These are phyloP conservation scores for Pogonocherus hispidulus DNA, from an alignment of 2,888 invertebrate species.

Conservation along the genomic window DNA sequence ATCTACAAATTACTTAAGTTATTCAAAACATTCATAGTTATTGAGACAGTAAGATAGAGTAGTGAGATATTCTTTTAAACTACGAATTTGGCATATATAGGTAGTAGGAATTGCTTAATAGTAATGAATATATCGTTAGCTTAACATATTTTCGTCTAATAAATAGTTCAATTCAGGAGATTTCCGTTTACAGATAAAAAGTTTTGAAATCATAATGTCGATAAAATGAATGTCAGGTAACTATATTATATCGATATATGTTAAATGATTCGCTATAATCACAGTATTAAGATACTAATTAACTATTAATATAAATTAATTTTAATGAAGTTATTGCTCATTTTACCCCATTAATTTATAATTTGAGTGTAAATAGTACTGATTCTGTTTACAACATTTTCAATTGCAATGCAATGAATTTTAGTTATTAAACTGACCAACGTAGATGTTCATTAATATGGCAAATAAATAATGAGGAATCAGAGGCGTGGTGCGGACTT, in stretches of 20 bases:
- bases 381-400: constrained; percentile 17
- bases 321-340: constrained; percentile 18
- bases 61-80: too few species aligned
- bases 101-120: too few species aligned
- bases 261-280: constrained; percentile 6
- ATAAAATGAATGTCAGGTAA: too few species aligned
- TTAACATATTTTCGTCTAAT: too few species aligned
- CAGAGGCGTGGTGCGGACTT: constrained; percentile 17
- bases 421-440: constrained; percentile 5
- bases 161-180: too few species aligned
- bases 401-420: constrained; percentile 8
- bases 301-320: constrained; percentile 28
- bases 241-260: neutral
- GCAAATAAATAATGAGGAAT: constrained; percentile 3
- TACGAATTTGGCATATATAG: too few species aligned
- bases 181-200: too few species aligned
- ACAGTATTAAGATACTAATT: constrained; percentile 11
- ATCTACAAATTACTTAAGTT: too few species aligned
- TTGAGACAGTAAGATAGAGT: too few species aligned
- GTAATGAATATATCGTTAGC: too few species aligned
- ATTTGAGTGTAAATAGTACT: constrained; percentile 11
- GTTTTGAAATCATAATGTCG: too few species aligned
- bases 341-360: constrained; percentile 23
- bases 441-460: constrained; percentile 18
- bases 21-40: too few species aligned